Evolutionary conservation across 2,888 invertebrate species (phyloP).

Genomic region (Seladonia tumulorum): DNA sequence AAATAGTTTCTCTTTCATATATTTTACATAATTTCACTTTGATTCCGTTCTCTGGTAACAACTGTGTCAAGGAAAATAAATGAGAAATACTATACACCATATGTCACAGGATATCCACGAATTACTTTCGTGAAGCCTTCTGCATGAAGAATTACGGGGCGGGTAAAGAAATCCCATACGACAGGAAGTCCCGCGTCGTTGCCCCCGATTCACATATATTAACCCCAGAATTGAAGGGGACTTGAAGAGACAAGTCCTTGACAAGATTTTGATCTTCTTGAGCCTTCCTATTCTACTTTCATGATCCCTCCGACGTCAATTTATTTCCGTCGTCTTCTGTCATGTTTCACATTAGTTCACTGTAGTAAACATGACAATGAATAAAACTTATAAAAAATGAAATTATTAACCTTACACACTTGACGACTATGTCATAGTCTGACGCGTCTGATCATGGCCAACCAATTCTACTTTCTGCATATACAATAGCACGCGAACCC

Average conservation of each 20-base stretch:
- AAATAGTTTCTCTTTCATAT: background rate
- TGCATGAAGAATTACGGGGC: conserved; percentile 28
- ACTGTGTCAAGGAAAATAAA: background rate
- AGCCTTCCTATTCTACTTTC: conserved; percentile 24
- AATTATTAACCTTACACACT: background rate
- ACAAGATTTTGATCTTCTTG: conserved; percentile 51
- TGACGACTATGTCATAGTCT: background rate
- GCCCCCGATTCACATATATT: conserved; percentile 53
- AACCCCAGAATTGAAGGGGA: conserved; percentile 53
- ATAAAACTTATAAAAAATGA: background rate
- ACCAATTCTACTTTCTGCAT: too few species aligned
- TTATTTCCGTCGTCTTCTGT: conserved; percentile 3
- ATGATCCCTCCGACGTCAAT: background rate
- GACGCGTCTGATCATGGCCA: too few species aligned
- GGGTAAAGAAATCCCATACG: conserved; percentile 57
- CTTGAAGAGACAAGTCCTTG: conserved; percentile 36
- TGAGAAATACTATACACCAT: background rate
- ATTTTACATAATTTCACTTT: background rate
- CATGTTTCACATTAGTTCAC: background rate
- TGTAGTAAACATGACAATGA: background rate
- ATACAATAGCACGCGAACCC: too few species aligned
- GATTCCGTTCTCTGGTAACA: background rate
- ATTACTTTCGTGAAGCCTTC: conserved; percentile 1
- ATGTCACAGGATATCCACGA: background rate
- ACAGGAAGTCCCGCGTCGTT: conserved; percentile 43